A percentile compares a stretch with the other conserved stretches of the same genome.
phyloP scores from a whole-genome alignment of 2,888 invertebrate species.

The Cantharis flavilabris region DNA sequence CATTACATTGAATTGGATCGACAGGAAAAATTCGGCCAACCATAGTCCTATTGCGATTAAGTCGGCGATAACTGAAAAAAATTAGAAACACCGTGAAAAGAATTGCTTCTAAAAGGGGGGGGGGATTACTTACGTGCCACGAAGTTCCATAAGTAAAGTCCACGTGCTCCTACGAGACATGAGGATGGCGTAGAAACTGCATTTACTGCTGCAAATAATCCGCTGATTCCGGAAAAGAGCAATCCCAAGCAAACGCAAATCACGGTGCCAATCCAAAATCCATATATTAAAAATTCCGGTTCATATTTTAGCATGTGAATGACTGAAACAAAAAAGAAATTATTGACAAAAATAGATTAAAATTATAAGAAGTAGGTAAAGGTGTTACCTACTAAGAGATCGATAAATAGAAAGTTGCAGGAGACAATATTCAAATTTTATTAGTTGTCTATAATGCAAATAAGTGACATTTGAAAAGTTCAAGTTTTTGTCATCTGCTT shows the following conservation, averaged over 20 bases:
- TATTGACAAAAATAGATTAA: not conserved
- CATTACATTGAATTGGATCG: constrained; percentile 82
- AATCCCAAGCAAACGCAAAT: constrained; percentile 71
- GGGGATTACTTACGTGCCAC: constrained; percentile 67
- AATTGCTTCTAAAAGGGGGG: not conserved
- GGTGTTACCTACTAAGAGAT: not conserved
- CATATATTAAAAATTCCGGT: constrained; percentile 67
- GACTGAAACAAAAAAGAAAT: constrained; percentile 58
- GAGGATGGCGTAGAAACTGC: constrained; percentile 76
- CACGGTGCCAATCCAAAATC: constrained; percentile 78
- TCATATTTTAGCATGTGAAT: constrained; percentile 65
- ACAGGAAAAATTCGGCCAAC: constrained; percentile 81
- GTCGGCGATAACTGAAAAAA: constrained; percentile 73
- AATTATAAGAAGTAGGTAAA: not conserved
- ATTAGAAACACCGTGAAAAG: not conserved
- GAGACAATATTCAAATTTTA: not conserved
- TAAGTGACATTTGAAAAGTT: not conserved
- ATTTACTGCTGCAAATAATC: constrained; percentile 78
- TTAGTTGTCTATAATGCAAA: not conserved
- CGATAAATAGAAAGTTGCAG: not conserved
- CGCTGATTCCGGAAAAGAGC: constrained; percentile 69
- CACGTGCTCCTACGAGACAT: constrained; percentile 67
- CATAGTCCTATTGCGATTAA: constrained; percentile 78
- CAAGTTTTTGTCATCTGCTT: not conserved
- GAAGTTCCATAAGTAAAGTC: constrained; percentile 78